Percentiles rank a stretch among this genome's conserved stretches.
These are phyloP conservation scores for Gulo gulo DNA, from an alignment of 2,113 vertebrate genomes.

Conservation along the genomic window DNA sequence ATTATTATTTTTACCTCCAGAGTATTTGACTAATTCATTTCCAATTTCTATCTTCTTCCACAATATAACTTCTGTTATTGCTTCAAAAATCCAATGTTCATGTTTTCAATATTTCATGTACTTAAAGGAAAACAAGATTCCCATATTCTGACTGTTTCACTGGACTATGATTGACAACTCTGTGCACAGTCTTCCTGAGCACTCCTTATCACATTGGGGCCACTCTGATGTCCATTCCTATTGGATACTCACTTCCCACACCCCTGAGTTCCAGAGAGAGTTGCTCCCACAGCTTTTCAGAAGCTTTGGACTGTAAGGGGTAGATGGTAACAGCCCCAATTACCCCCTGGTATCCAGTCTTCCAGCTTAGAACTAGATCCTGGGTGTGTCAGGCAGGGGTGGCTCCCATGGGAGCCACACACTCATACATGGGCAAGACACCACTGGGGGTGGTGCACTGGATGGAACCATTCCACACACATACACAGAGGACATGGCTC, in stretches of 20 bases:
- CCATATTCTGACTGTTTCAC: background rate
- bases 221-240: background rate
- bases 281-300: too few species aligned
- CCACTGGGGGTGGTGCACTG: background rate
- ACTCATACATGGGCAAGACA: too few species aligned
- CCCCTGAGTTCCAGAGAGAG: too few species aligned
- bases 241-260: background rate
- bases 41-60: background rate
- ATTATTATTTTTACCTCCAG: background rate
- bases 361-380: too few species aligned
- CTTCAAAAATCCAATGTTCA: background rate
- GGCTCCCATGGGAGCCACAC: background rate
- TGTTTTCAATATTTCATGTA: background rate
- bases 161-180: background rate
- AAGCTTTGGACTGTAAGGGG: too few species aligned
- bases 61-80: background rate
- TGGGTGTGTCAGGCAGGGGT: background rate
- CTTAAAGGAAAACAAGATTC: background rate
- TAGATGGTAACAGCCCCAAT: fast-evolving
- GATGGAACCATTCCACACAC: too few species aligned
- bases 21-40: background rate
- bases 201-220: too few species aligned
- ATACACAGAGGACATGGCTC: background rate
- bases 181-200: too few species aligned
- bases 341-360: fast-evolving